Evolutionary conservation across 1,140 invertebrate species (phyloP).

Genomic region (Drosophila ananassae): DNA sequence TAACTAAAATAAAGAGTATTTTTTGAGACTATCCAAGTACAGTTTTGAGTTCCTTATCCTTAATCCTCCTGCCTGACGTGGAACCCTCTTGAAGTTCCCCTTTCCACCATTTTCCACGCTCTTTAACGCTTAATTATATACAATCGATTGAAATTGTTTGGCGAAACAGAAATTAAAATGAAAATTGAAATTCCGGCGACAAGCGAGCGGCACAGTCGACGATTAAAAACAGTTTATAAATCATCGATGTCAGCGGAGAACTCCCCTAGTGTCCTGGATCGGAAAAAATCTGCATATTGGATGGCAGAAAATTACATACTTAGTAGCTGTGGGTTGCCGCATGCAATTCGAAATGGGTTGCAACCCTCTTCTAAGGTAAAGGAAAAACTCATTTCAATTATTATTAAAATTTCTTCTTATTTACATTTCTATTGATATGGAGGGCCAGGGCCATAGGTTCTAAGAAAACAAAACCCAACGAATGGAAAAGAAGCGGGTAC

Average conservation of each 20-base stretch:
- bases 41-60: slow-evolving; percentile 11
- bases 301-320: slow-evolving; percentile 60
- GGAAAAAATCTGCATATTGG: slow-evolving; percentile 49
- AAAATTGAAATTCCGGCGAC: slow-evolving; percentile 28
- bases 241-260: slow-evolving; percentile 51
- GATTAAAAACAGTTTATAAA: slow-evolving; percentile 76
- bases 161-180: slow-evolving; percentile 27
- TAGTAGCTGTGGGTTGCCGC: slow-evolving; percentile 66
- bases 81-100: slow-evolving; percentile 12
- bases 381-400: slow-evolving; percentile 77
- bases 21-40: slow-evolving; percentile 1
- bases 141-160: slow-evolving; percentile 63
- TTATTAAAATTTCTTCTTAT: slow-evolving; percentile 76
- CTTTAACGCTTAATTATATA: slow-evolving; percentile 51
- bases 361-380: slow-evolving; percentile 29
- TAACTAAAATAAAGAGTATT: no score
- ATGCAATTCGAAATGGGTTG: slow-evolving; percentile 50
- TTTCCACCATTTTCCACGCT: slow-evolving; percentile 37
- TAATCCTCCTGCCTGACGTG: background rate
- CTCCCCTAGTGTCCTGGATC: background rate
- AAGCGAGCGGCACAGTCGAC: slow-evolving; percentile 22
- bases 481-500: slow-evolving; percentile 32
- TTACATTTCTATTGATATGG: slow-evolving; percentile 81
- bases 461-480: slow-evolving; percentile 44
- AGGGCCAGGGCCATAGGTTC: slow-evolving; percentile 28